Conservation (phyloP, 1,140 invertebrate genomes). For the Aphidius gifuensis region DNA sequence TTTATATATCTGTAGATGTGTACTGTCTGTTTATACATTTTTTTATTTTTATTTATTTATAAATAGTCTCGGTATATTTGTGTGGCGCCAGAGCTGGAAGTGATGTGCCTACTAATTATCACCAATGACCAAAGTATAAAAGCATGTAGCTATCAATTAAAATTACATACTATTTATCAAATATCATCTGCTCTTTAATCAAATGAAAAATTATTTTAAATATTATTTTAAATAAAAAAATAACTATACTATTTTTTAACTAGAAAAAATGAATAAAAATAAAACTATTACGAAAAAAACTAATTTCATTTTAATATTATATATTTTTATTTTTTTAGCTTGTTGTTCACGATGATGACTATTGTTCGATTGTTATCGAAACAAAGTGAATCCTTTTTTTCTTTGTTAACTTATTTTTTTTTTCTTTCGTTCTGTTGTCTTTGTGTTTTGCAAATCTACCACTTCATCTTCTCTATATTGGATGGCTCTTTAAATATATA, state of each 20-base stretch:
- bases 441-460: not conserved
- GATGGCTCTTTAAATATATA: not conserved
- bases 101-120: constrained; percentile 35
- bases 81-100: constrained; percentile 23
- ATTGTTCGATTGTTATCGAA: constrained; percentile 18
- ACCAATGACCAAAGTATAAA: constrained; percentile 27
- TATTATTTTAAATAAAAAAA: no score
- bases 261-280: no score
- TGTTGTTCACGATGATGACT: constrained; percentile 10
- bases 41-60: no score
- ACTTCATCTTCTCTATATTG: not conserved
- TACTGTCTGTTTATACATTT: no score
- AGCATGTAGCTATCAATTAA: no score
- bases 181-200: no score
- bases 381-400: constrained; percentile 22
- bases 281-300: not conserved
- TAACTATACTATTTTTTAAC: no score
- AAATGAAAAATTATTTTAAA: no score
- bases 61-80: no score
- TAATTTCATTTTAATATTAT: constrained; percentile 3
- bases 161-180: no score
- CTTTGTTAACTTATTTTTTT: constrained; percentile 21
- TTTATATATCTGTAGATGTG: no score
- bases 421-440: not conserved
- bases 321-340: constrained; percentile 12